Evolutionary conservation across 2,113 vertebrate genomes (phyloP).

Genomic region (Regulus satrapa): DNA sequence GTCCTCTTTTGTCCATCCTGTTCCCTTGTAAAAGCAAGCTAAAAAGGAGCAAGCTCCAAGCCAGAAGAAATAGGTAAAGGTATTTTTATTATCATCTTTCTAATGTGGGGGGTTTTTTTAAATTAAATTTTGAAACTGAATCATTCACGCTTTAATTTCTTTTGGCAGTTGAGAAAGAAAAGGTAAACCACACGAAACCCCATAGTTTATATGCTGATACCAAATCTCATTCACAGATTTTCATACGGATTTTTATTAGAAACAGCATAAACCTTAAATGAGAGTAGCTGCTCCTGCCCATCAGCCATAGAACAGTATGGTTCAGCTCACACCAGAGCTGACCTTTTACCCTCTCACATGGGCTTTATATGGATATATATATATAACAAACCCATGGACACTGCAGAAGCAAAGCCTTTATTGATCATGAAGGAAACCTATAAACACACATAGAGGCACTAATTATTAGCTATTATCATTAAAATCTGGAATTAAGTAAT

Average conservation of each 20-base stretch:
- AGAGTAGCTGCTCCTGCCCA: not conserved
- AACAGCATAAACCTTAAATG: not conserved
- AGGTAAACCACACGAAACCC: constrained; percentile 6
- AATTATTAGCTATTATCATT: not conserved
- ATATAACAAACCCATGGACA: not conserved
- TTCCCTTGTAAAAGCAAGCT: not conserved
- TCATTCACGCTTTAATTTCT: not conserved
- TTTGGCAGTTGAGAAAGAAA: not conserved
- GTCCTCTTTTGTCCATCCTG: not conserved
- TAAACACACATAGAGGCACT: not conserved
- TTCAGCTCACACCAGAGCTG: not conserved
- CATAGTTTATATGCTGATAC: not conserved
- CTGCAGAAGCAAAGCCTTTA: not conserved
- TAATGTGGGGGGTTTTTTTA: not conserved
- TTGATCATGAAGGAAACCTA: not conserved
- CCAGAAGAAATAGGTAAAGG: not conserved
- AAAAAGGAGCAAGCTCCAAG: not conserved
- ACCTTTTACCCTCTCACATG: not conserved
- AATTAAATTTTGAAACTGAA: not conserved
- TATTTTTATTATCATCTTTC: not conserved
- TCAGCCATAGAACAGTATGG: not conserved
- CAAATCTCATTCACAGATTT: constrained; percentile 34
- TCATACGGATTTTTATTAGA: not conserved
- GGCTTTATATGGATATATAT: not conserved
- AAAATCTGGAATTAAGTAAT: not conserved